Base-by-base conservation (phyloP, 2,888 invertebrate genomes). In the Eupithecia exiguata region DNA sequence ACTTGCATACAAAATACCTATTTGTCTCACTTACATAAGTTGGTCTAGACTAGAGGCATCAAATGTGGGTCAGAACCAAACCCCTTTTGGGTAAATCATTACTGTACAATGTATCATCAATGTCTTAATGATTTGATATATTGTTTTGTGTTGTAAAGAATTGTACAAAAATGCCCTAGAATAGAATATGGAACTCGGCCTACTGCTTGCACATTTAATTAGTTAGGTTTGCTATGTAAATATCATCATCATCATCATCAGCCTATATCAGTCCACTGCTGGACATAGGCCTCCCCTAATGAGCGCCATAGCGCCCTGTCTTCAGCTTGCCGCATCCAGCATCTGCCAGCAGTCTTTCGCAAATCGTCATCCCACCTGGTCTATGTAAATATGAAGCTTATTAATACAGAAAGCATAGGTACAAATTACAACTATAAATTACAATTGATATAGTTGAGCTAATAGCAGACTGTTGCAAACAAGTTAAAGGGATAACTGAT, bases 41-140 rank as follows among this genome's bases (percentile, higher is more conserved):
- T 61, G 61, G 61, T 61, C 80, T 78, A 81, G 77, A 78, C 75
- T 78, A 74, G 74, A 78, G 80, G 78, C 12, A 53, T 21, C 79
- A 77, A 76, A 88, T 83, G 79, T 84, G 74, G 87, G 85, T 84
- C 85, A 84, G 78, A 79, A 81, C 76, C 79, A 79, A 83, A 79
- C 82, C 85, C 84, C 74, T 72, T 88, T 89, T 89, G 88, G 88
- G 69, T 69, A 72, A 74, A 35, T 61, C 16, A 61, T 61, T 30
- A 61, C 30, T 61, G 16, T 58, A 61, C 79, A 79, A 72, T 70
- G 71, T 81, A 84, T 81, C 81, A 83, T 82, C 83, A 79, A 83
- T 84, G 82, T 25, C 25, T 58, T 12, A 25, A 18, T 25, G 6
- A 7, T 49, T n/a, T 30, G 30, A 21, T 30, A 61, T 61, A 61